phyloP scores from a whole-genome alignment of 2,113 vertebrate species.

The Stigmatopora argus region DNA sequence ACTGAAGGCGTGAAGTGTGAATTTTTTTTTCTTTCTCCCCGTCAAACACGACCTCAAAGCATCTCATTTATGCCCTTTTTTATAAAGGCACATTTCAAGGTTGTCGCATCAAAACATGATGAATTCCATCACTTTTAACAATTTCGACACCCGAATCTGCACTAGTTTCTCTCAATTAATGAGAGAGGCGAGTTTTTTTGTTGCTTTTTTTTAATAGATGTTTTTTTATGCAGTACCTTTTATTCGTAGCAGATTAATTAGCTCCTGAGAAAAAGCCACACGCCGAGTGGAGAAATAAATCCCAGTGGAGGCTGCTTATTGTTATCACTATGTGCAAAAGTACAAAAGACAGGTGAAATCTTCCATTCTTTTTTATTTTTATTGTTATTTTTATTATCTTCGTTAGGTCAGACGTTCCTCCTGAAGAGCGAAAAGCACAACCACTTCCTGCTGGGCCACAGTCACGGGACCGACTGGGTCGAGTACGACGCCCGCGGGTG shows the following conservation, averaged over 20 bases:
- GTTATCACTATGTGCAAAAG: conserved; percentile 6
- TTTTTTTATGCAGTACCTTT: conserved; percentile 11
- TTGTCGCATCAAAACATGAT: not conserved
- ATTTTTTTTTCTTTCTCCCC: not conserved
- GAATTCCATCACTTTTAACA: not conserved
- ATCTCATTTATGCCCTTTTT: conserved; percentile 12
- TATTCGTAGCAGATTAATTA: conserved; percentile 13
- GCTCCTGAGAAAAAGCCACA: not conserved
- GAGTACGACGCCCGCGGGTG: conserved; percentile 84
- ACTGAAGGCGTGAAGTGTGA: conserved; percentile 7
- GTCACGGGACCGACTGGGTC: conserved; percentile 91
- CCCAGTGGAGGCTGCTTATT: conserved; percentile 1
- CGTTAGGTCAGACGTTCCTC: conserved; percentile 82
- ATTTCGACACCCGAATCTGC: conserved; percentile 7
- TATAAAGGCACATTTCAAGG: conserved; percentile 6
- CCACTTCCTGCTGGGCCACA: conserved; percentile 92
- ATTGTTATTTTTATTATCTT: no score
- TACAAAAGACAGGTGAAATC: not conserved
- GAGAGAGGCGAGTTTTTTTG: not conserved
- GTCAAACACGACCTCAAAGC: conserved; percentile 8
- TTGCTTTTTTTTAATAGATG: no score
- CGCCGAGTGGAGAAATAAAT: conserved; percentile 1
- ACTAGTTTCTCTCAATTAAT: not conserved
- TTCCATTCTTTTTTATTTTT: conserved; percentile 6
- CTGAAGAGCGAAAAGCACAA: conserved; percentile 80